phyloP scores from a whole-genome alignment of 2,888 invertebrate genomes.

The Caenorhabditis sp. region DNA sequence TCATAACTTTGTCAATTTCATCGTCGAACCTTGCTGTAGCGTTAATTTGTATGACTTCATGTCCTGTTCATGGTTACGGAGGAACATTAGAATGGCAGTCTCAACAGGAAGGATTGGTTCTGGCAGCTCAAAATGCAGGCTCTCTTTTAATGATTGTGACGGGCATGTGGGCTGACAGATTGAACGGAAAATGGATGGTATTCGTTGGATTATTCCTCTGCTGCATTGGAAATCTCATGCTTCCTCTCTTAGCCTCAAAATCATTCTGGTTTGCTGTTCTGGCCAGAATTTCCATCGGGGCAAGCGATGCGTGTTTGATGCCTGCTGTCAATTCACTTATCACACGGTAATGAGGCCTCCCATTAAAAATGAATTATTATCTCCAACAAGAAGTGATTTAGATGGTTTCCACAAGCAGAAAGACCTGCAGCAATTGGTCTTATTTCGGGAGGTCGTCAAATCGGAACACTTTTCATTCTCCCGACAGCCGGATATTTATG shows the following conservation, averaged over 20 bases:
- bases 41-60: slow-evolving; percentile 82
- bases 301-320: slow-evolving; percentile 80
- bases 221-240: slow-evolving; percentile 77
- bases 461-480: slow-evolving; percentile 81
- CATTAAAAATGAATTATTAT: slow-evolving; percentile 1
- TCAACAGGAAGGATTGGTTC: slow-evolving; percentile 79
- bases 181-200: slow-evolving; percentile 82
- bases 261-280: slow-evolving; percentile 80
- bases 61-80: slow-evolving; percentile 80
- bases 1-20: slow-evolving; percentile 79
- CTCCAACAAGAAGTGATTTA: slow-evolving; percentile 7
- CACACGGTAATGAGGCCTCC: slow-evolving; percentile 67
- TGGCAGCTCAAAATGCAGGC: slow-evolving; percentile 82
- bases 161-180: slow-evolving; percentile 80
- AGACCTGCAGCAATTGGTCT: slow-evolving; percentile 81
- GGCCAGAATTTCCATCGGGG: slow-evolving; percentile 79
- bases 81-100: slow-evolving; percentile 62
- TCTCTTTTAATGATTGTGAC: slow-evolving; percentile 79
- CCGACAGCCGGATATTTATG: slow-evolving; percentile 82
- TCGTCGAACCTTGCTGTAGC: slow-evolving; percentile 82
- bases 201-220: slow-evolving; percentile 76
- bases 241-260: slow-evolving; percentile 74
- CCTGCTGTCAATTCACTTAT: slow-evolving; percentile 81
- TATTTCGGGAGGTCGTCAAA: slow-evolving; percentile 81
- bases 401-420: slow-evolving; percentile 81